These are phyloP conservation scores for Sylvicola fuscatus DNA, from an alignment of 2,888 invertebrate species.

Conservation along the genomic window DNA sequence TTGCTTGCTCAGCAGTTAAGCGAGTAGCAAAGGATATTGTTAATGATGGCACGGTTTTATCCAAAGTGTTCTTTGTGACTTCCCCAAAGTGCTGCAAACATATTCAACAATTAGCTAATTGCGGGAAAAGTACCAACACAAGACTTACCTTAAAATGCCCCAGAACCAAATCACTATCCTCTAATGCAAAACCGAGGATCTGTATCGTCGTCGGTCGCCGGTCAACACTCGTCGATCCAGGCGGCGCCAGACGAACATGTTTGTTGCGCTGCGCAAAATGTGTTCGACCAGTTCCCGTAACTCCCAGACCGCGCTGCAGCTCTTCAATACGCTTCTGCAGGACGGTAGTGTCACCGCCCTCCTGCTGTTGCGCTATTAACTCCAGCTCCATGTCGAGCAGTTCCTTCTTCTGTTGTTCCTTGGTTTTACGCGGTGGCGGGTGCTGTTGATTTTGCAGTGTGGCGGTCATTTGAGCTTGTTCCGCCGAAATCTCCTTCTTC, in stretches of 20 bases:
- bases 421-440: conserved; percentile 35
- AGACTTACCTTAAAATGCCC: conserved; percentile 62
- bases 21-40: conserved; percentile 24
- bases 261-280: conserved; percentile 10
- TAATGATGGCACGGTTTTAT: conserved; percentile 42
- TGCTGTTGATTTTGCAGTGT: conserved; percentile 19
- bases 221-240: conserved; percentile 41
- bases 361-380: conserved; percentile 69
- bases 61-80: conserved; percentile 58
- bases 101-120: no score
- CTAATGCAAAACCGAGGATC: conserved; percentile 69
- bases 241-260: conserved; percentile 17
- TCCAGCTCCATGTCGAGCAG: conserved; percentile 82
- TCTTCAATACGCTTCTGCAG: conserved; percentile 58
- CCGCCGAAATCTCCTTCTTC: conserved; percentile 21
- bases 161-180: conserved; percentile 60
- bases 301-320: conserved; percentile 28
- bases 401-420: conserved; percentile 71
- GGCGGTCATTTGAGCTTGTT: conserved; percentile 23
- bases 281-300: conserved; percentile 9
- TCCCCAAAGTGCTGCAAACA: conserved; percentile 59
- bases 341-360: conserved; percentile 68
- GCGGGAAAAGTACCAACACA: background rate
- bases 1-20: conserved; percentile 24
- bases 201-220: conserved; percentile 70